Percentiles rank a stretch among this genome's conserved stretches.
These are phyloP conservation scores for Poeciliopsis presidionis DNA, from an alignment of 2,797 vertebrate species.

Conservation along the genomic window DNA sequence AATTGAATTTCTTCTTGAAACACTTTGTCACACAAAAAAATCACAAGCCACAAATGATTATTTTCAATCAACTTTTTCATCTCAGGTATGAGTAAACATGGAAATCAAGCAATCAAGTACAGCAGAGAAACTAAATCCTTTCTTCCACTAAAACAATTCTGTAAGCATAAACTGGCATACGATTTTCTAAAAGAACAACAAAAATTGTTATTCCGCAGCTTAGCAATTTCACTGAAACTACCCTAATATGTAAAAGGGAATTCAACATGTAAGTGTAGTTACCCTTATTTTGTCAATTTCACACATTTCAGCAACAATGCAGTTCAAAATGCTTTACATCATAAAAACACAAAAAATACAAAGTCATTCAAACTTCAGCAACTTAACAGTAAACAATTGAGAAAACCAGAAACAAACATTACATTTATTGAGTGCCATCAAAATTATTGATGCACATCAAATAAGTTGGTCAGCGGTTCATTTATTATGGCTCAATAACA, in stretches of 20 bases:
- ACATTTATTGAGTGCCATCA: too few species aligned
- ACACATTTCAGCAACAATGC: too few species aligned
- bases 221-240: background rate
- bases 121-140: background rate
- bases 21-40: background rate
- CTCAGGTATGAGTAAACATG: background rate
- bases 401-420: too few species aligned
- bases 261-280: background rate
- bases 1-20: background rate
- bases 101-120: conserved; percentile 1
- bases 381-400: too few species aligned
- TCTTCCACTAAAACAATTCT: background rate
- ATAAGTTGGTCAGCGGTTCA: too few species aligned
- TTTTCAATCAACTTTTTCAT: background rate
- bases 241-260: background rate
- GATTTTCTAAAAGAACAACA: background rate
- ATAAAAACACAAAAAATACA: too few species aligned
- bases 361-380: too few species aligned
- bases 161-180: background rate
- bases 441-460: too few species aligned
- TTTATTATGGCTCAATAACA: too few species aligned
- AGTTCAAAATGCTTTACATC: too few species aligned
- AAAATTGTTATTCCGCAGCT: background rate
- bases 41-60: background rate
- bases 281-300: too few species aligned